Evolutionary conservation across 2,888 invertebrate species (phyloP).

Genomic region (Gari tellinella): DNA sequence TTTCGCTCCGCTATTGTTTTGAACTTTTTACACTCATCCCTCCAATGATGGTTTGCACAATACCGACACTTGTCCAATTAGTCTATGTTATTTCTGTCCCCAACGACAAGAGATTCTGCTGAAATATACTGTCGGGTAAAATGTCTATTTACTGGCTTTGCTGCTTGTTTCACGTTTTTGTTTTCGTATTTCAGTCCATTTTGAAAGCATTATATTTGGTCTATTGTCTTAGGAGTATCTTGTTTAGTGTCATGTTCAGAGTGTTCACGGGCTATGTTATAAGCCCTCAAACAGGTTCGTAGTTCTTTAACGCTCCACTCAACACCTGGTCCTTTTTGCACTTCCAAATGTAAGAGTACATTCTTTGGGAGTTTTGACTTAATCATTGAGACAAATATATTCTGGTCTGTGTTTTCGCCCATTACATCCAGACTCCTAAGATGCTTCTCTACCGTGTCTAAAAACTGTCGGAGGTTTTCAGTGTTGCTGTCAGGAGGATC

Average conservation of each 20-base stretch:
- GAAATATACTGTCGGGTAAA: background rate
- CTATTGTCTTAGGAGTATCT: too few relatives aligned
- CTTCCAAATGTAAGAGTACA: slow-evolving; percentile 24
- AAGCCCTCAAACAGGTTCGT: background rate
- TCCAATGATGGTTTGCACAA: slow-evolving; percentile 23
- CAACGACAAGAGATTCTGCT: background rate
- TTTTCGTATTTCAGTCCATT: too few relatives aligned
- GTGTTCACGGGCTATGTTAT: too few relatives aligned
- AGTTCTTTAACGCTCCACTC: slow-evolving; percentile 24
- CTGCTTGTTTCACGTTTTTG: too few relatives aligned
- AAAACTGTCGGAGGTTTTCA: slow-evolving; percentile 18
- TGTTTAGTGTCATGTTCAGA: too few relatives aligned
- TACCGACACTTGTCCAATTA: slow-evolving; percentile 25
- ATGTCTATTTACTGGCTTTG: too few relatives aligned
- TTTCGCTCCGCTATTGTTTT: slow-evolving; percentile 25
- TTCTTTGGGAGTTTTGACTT: slow-evolving; percentile 5
- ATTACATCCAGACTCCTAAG: slow-evolving; percentile 26
- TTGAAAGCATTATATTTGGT: too few relatives aligned
- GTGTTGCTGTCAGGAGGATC: slow-evolving; percentile 13
- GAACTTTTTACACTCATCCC: slow-evolving; percentile 27
- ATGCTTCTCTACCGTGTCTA: slow-evolving; percentile 27
- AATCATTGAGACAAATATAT: slow-evolving; percentile 32
- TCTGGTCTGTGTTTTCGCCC: slow-evolving; percentile 18
- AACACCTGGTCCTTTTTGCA: slow-evolving; percentile 17
- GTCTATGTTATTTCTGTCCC: background rate